A percentile compares a stretch with the other conserved stretches of the same genome.
These are phyloP conservation scores for Elysia crispata DNA, from an alignment of 2,888 invertebrate species.

Conservation along the genomic window DNA sequence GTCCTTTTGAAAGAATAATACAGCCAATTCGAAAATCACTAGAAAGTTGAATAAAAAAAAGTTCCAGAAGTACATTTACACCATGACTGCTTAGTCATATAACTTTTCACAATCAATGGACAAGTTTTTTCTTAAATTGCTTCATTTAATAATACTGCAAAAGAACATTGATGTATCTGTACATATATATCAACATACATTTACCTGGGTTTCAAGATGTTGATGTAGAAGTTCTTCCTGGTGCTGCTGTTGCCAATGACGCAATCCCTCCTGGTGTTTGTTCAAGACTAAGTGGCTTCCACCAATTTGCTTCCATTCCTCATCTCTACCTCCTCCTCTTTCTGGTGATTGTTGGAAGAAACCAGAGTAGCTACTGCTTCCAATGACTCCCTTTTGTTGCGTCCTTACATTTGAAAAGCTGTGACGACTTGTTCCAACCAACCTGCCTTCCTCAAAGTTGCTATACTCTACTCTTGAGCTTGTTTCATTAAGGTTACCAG, in stretches of 20 bases:
- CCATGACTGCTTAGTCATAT: too few relatives aligned
- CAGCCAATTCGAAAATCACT: too few relatives aligned
- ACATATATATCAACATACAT: neutral
- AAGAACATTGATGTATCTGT: too few relatives aligned
- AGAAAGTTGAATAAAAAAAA: too few relatives aligned
- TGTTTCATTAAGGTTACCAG: too few relatives aligned
- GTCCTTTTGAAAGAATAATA: too few relatives aligned
- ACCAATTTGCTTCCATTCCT: conserved; percentile 34
- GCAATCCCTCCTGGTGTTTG: conserved; percentile 56
- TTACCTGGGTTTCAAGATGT: conserved; percentile 59
- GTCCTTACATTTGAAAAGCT: neutral
- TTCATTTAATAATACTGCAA: too few relatives aligned
- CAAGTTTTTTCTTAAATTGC: too few relatives aligned
- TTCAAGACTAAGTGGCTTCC: conserved; percentile 34
- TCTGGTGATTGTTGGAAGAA: neutral
- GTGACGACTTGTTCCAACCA: neutral
- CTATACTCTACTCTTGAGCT: neutral
- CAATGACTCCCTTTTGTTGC: neutral
- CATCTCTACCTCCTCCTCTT: neutral
- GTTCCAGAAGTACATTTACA: too few relatives aligned
- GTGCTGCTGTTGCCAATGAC: conserved; percentile 71
- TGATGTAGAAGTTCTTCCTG: conserved; percentile 59
- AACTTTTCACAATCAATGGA: too few relatives aligned
- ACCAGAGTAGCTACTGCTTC: neutral
- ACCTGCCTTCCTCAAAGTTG: conserved; percentile 1